phyloP scores from a whole-genome alignment of 2,797 vertebrate species.

The Brotula barbata region DNA sequence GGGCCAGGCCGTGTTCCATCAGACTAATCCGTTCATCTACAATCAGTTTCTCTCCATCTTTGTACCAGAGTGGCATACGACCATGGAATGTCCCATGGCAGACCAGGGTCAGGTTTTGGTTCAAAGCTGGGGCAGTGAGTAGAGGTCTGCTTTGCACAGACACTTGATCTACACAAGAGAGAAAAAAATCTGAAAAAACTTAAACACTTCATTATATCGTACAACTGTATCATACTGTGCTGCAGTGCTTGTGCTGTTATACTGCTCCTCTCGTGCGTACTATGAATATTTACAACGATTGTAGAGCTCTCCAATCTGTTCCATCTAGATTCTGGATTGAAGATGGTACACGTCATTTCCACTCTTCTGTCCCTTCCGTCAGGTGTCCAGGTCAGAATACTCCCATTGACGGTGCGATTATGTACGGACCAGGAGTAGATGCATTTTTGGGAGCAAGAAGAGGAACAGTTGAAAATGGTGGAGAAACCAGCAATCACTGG shows the following conservation, averaged over 20 bases:
- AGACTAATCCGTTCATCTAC: constrained; percentile 30
- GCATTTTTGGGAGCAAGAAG: constrained; percentile 48
- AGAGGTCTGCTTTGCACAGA: constrained; percentile 33
- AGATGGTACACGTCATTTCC: constrained; percentile 29
- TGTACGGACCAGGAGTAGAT: constrained; percentile 52
- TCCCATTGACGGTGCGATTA: constrained; percentile 19
- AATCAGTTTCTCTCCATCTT: constrained; percentile 38
- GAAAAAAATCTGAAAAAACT: no score
- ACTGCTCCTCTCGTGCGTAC: no score
- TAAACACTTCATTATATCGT: neutral
- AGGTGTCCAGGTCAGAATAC: constrained; percentile 43
- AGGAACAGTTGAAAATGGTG: constrained; percentile 45
- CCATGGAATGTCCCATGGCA: constrained; percentile 23
- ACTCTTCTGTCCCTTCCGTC: constrained; percentile 35
- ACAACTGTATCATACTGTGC: no score
- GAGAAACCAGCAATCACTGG: constrained; percentile 30
- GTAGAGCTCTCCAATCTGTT: no score
- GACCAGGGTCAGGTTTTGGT: constrained; percentile 34
- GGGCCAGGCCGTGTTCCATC: constrained; percentile 23
- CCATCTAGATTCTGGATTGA: constrained; percentile 5
- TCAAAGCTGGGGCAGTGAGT: constrained; percentile 28
- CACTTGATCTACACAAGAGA: constrained; percentile 28
- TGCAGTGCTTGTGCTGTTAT: no score
- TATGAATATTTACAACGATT: no score
- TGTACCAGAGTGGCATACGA: constrained; percentile 37